Evolutionary conservation across 2,113 vertebrate species (phyloP).

Genomic region (Sylvilagus bachmani): DNA sequence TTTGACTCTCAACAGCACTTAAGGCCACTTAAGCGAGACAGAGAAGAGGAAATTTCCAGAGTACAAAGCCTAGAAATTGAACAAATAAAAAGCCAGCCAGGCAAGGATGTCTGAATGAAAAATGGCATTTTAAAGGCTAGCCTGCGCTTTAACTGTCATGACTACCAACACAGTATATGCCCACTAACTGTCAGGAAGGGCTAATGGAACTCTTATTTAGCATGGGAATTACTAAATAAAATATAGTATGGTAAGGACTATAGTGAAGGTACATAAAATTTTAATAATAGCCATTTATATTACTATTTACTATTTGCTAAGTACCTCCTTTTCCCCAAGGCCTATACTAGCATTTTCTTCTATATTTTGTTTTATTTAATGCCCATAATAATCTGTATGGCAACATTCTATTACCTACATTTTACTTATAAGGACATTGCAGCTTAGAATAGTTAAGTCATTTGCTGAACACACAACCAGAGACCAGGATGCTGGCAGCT

Average conservation of each 20-base stretch:
- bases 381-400: background rate
- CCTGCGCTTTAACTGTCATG: background rate
- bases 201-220: background rate
- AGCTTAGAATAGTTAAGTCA: background rate
- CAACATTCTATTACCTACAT: background rate
- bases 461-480: background rate
- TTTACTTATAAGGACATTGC: background rate
- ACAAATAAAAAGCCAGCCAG: conserved; percentile 40
- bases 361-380: background rate
- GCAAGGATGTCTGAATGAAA: conserved; percentile 12
- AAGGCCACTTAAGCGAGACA: background rate
- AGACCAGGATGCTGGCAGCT: background rate
- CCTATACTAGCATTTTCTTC: background rate
- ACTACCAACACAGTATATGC: fast-evolving
- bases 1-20: background rate
- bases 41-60: background rate
- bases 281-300: background rate
- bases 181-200: background rate
- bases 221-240: background rate
- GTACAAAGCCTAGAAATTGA: background rate
- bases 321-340: background rate
- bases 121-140: background rate
- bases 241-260: background rate
- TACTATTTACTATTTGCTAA: conserved; percentile 13
- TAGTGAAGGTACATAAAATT: background rate